Percentiles rank a stretch among this genome's conserved stretches.
These are phyloP conservation scores for Tribolium freemani DNA, from an alignment of 2,888 invertebrate species.

Conservation along the genomic window DNA sequence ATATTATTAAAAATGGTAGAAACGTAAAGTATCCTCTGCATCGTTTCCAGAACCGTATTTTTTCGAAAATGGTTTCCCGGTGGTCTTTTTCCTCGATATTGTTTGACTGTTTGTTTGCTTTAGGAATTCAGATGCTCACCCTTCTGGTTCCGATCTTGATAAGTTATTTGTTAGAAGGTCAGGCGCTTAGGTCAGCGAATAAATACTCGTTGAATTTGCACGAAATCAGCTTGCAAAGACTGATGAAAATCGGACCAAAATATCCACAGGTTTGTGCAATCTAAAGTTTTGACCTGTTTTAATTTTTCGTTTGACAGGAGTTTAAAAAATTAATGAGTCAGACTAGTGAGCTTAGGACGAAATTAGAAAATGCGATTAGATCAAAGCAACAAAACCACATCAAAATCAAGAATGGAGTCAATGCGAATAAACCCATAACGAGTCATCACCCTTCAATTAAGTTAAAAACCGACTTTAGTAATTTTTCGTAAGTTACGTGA, in stretches of 20 bases:
- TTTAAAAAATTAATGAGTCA: constrained; percentile 93
- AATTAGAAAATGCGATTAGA: constrained; percentile 89
- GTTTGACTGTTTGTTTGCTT: constrained; percentile 48
- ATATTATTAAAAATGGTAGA: too few relatives aligned
- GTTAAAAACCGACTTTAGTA: constrained; percentile 94
- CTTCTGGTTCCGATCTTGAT: constrained; percentile 92
- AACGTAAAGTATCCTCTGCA: too few relatives aligned
- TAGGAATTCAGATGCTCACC: constrained; percentile 92
- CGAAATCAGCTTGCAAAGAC: constrained; percentile 89
- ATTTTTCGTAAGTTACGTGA: constrained; percentile 77
- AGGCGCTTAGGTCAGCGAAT: constrained; percentile 73
- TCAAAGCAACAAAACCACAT: constrained; percentile 76
- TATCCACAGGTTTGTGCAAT: constrained; percentile 81
- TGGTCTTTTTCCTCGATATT: too few relatives aligned
- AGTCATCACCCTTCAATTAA: constrained; percentile 83
- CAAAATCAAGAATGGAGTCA: constrained; percentile 69
- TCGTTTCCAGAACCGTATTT: too few relatives aligned
- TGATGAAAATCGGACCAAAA: constrained; percentile 92
- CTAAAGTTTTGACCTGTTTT: not conserved
- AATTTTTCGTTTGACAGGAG: constrained; percentile 72
- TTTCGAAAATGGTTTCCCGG: too few relatives aligned
- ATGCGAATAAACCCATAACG: constrained; percentile 64
- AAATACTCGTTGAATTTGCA: constrained; percentile 82
- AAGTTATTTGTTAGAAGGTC: constrained; percentile 83
- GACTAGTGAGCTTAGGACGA: constrained; percentile 82